These are phyloP conservation scores for Hymenopus coronatus DNA, from an alignment of 2,888 invertebrate species.

Conservation along the genomic window DNA sequence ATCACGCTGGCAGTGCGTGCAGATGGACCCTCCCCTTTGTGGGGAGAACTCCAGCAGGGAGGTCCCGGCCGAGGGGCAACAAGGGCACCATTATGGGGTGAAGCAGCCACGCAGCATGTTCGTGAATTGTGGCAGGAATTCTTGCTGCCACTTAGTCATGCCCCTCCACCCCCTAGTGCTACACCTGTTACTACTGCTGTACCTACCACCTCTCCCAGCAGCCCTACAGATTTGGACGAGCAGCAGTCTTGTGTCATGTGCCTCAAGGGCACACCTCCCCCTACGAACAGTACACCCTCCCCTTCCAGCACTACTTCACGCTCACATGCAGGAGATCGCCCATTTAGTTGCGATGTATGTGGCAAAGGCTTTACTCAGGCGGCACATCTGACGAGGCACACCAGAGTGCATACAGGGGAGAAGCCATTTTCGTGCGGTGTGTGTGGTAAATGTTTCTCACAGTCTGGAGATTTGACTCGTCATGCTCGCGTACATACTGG, in stretches of 20 bases:
- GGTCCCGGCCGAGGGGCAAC: background rate
- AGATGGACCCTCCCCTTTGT: background rate
- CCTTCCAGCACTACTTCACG: background rate
- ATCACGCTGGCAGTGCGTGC: background rate
- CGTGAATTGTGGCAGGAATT: slow-evolving; percentile 8
- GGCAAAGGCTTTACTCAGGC: slow-evolving; percentile 40
- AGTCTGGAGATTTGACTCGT: slow-evolving; percentile 34
- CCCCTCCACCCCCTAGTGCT: background rate
- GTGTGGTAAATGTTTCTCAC: slow-evolving; percentile 41
- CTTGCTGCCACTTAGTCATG: background rate
- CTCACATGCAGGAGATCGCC: slow-evolving; percentile 41
- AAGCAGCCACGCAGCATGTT: background rate
- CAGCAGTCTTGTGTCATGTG: background rate
- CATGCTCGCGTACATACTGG: slow-evolving; percentile 43
- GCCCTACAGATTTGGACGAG: background rate
- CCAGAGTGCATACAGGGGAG: slow-evolving; percentile 50
- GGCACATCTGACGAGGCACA: slow-evolving; percentile 42
- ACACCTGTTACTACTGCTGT: background rate
- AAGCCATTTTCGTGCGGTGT: slow-evolving; percentile 49
- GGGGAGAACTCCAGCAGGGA: background rate
- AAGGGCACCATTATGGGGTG: background rate
- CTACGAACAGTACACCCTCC: background rate
- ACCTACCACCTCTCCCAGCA: background rate
- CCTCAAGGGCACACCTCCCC: background rate
- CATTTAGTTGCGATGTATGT: slow-evolving; percentile 51